These are phyloP conservation scores for Poecile atricapillus DNA, from an alignment of 2,113 vertebrate genomes.

Conservation along the genomic window DNA sequence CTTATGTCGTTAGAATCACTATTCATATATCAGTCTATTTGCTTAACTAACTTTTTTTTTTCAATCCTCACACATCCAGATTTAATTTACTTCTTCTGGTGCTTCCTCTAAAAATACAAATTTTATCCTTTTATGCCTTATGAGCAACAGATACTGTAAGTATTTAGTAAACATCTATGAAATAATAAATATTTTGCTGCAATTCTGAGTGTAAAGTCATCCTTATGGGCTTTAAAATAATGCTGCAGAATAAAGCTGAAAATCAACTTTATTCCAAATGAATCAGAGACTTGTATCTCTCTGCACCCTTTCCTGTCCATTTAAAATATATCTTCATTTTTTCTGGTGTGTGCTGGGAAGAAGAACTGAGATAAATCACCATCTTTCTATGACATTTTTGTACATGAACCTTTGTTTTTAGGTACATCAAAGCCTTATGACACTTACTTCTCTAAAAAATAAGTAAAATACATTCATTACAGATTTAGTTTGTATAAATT, in stretches of 20 bases:
- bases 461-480: background rate
- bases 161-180: background rate
- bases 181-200: background rate
- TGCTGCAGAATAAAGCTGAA: background rate
- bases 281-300: background rate
- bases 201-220: background rate
- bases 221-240: background rate
- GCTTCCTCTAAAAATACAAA: background rate
- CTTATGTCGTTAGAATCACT: fast-evolving
- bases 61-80: background rate
- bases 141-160: background rate
- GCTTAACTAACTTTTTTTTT: background rate
- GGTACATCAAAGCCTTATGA: background rate
- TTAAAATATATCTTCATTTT: background rate
- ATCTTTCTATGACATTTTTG: background rate
- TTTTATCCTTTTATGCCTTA: background rate
- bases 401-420: background rate
- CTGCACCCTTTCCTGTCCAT: background rate
- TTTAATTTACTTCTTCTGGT: background rate
- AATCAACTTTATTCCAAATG: background rate
- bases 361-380: background rate
- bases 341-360: background rate
- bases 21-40: background rate
- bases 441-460: background rate
- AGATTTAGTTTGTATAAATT: background rate